Evolutionary conservation across 2,113 vertebrate genomes (phyloP), one percentile per base, ranked within the genome.

Genomic region (Oncorhynchus tshawytscha): DNA sequence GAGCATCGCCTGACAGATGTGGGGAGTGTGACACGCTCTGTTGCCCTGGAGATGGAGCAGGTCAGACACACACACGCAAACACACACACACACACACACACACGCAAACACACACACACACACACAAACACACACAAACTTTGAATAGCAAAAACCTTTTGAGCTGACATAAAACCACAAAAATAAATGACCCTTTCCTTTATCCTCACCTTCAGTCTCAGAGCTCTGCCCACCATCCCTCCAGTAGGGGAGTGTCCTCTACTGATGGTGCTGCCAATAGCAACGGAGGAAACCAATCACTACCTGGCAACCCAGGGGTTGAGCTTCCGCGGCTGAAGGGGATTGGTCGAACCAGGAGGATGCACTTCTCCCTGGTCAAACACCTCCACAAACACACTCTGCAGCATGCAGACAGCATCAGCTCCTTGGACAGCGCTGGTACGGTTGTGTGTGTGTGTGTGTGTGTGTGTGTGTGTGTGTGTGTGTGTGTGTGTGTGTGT

Each of bases 281-380:
- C n/a, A 85, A 65, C 75, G 39, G 81, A 75, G 71, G 76, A n/a
- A 31, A 66, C 20, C 16, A 20, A n/a, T 60, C 57, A n/a, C 15
- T n/a, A 20, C 20, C 57, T 18, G 66, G 29, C 2, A 31, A 4
- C 24, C 67, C 67, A 48, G 27, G 5, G 5, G 67, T 48, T 49
- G 69, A 78, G 4, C 39, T 85, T 65, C 93, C 95, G 39, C 96
- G 92, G 82, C 94, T 96, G 84, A 98, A 96, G 27, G 29, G 24
- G 18, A 29, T 73, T 27, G 71, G 59, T 62, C 96, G 31, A 45
- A 59, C 16, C 51, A 67, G 49, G 49, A 67, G n/a, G 31, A 31
- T 18, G 25, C 95, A 94, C 62, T 98, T 99, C 88, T 97, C 91
- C 77, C 92, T 99, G 68, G 96, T 96, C 86, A 91, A 78, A 70